These are phyloP conservation scores for Leucoraja erinaceus DNA, from an alignment of 2,113 vertebrate genomes.

Conservation along the genomic window DNA sequence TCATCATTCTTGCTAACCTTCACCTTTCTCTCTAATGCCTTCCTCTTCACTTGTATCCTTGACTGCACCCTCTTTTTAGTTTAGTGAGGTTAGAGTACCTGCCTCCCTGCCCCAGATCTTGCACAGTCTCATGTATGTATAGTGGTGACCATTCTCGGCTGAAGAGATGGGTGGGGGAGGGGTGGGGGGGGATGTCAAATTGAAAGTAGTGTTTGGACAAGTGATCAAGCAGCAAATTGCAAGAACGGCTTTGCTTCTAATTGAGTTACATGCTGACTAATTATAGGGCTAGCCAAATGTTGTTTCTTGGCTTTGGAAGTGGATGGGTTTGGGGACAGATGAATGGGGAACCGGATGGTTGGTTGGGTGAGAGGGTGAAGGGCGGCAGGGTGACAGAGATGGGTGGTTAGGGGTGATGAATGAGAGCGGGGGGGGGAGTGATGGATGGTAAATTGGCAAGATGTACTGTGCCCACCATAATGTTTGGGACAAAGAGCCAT, in stretches of 20 bases:
- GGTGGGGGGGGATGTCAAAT: not conserved
- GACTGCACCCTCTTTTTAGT: not conserved
- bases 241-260: no score
- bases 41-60: not conserved
- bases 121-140: not conserved
- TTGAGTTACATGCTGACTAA: no score
- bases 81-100: not conserved
- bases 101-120: not conserved
- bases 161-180: not conserved
- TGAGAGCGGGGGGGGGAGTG: not conserved
- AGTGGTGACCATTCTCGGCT: not conserved
- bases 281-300: no score
- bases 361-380: no score
- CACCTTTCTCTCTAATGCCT: slow-evolving; percentile 41
- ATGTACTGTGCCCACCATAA: no score
- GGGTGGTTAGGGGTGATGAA: not conserved
- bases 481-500: no score
- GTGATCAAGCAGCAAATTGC: not conserved
- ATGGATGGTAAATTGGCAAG: not conserved
- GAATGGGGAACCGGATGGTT: not conserved
- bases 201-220: not conserved
- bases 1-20: slow-evolving; percentile 72
- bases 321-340: not conserved
- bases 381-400: not conserved
- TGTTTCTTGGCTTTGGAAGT: no score